A percentile compares a stretch with the other conserved stretches of the same genome.
These are phyloP conservation scores for Boloria euphrosyne DNA, from an alignment of 2,888 invertebrate species.

Conservation along the genomic window DNA sequence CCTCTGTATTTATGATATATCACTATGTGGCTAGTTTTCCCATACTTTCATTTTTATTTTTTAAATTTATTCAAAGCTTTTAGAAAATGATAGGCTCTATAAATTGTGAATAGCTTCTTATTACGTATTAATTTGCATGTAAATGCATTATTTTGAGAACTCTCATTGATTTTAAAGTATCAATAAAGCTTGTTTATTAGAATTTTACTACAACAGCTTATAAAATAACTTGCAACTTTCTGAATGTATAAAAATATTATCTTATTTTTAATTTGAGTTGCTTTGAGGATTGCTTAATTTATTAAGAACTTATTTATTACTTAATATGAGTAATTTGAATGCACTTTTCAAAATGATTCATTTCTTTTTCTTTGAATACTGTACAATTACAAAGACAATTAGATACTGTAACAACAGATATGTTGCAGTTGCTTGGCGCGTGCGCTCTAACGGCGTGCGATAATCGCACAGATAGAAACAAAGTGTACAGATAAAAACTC, in stretches of 20 bases:
- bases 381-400: slow-evolving; percentile 30
- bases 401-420: slow-evolving; percentile 32
- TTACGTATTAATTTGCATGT: slow-evolving; percentile 11
- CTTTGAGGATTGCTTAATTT: too few relatives aligned
- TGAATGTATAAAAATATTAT: too few relatives aligned
- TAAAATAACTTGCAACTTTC: too few relatives aligned
- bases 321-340: not conserved
- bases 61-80: not conserved
- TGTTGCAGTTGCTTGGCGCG: slow-evolving; percentile 34
- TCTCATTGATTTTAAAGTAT: slow-evolving; percentile 10
- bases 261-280: too few relatives aligned
- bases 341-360: not conserved
- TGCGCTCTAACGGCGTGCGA: slow-evolving; percentile 64
- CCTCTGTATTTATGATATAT: not conserved
- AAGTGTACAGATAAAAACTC: slow-evolving; percentile 35
- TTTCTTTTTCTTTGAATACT: not conserved
- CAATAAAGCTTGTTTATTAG: slow-evolving; percentile 2
- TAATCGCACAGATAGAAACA: slow-evolving; percentile 64
- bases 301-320: too few relatives aligned
- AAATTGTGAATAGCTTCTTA: slow-evolving; percentile 1
- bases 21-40: slow-evolving; percentile 4
- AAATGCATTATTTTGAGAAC: slow-evolving; percentile 11
- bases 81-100: slow-evolving; percentile 12
- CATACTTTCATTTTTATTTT: slow-evolving; percentile 5
- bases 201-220: too few relatives aligned